These are phyloP conservation scores for Petroica traversi DNA, from an alignment of 2,113 vertebrate genomes.

Conservation along the genomic window DNA sequence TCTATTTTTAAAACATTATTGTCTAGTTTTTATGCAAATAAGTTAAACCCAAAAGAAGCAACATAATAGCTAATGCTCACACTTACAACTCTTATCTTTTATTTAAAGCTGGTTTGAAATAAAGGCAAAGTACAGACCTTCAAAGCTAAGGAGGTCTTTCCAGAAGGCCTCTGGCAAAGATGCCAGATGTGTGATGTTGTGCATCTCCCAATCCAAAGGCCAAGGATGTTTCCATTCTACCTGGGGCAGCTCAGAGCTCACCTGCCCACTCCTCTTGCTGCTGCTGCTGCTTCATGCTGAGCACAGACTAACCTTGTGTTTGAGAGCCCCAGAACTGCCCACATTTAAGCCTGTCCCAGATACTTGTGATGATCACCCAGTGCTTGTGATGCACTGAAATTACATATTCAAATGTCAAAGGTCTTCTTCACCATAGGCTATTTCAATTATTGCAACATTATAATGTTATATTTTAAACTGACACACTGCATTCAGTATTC, in stretches of 20 bases:
- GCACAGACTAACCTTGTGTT: background rate
- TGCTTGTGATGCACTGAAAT: background rate
- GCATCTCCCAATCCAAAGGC: background rate
- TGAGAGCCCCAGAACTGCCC: background rate
- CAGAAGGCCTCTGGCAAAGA: background rate
- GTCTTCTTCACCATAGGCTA: background rate
- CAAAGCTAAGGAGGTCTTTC: background rate
- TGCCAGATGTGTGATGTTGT: fast-evolving
- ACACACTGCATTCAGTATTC: background rate
- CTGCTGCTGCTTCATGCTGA: background rate
- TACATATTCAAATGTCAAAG: background rate
- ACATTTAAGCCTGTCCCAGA: background rate
- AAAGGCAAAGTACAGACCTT: background rate
- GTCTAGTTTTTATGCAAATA: background rate
- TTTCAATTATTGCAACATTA: background rate
- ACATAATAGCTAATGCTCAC: background rate
- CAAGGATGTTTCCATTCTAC: background rate
- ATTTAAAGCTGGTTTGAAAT: background rate
- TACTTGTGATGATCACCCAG: background rate
- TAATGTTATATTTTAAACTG: background rate
- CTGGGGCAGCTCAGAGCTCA: background rate
- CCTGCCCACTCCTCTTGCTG: background rate
- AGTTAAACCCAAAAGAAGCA: background rate
- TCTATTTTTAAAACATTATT: background rate
- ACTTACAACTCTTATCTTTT: background rate